These are phyloP conservation scores for Epinotia demarniana DNA, from an alignment of 2,888 invertebrate genomes.

Conservation along the genomic window DNA sequence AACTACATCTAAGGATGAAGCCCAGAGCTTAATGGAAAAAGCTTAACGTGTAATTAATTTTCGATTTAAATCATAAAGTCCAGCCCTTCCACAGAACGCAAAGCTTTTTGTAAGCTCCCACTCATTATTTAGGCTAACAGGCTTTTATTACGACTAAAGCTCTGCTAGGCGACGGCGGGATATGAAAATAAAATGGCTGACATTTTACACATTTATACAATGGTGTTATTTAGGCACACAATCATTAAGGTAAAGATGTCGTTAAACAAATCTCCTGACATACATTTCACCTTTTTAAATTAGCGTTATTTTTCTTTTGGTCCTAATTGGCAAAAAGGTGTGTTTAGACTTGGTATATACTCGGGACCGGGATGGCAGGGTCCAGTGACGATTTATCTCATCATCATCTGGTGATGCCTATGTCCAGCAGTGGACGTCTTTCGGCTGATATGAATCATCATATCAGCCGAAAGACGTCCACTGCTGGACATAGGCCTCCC, in stretches of 20 bases:
- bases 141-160: constrained; percentile 24
- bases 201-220: constrained; percentile 14
- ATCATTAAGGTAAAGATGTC: background rate
- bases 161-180: background rate
- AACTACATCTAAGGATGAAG: background rate
- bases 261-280: constrained; percentile 3
- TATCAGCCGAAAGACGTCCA: too few species aligned
- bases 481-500: too few species aligned
- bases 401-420: too few species aligned
- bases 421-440: too few species aligned
- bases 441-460: too few species aligned
- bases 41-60: constrained; percentile 20
- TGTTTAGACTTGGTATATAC: background rate
- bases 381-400: background rate
- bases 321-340: background rate
- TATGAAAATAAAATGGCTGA: constrained; percentile 20
- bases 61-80: constrained; percentile 16
- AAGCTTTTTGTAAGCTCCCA: constrained; percentile 29
- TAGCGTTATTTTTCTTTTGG: background rate
- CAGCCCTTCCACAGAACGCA: background rate
- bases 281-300: constrained; percentile 15
- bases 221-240: constrained; percentile 17
- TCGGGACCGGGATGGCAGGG: too few species aligned
- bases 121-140: constrained; percentile 36
- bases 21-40: constrained; percentile 2